Conservation (phyloP, 2,888 invertebrate species). For the Cenopis cana region DNA sequence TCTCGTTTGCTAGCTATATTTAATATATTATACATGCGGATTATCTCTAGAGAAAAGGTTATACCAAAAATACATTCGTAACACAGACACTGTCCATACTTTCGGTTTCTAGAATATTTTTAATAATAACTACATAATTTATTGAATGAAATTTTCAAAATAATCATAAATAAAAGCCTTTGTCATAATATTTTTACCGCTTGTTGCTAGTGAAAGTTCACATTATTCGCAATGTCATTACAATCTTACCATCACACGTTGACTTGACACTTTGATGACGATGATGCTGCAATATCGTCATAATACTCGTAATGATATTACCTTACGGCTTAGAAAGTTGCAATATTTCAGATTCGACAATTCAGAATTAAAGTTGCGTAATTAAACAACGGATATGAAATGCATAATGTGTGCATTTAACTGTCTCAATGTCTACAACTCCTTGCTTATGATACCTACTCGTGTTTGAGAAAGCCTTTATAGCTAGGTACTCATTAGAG, state of each 20-base stretch:
- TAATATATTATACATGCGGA: not conserved
- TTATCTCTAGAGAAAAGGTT: not conserved
- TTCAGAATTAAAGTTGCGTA: constrained; percentile 25
- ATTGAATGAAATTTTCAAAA: not conserved
- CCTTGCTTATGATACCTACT: not conserved
- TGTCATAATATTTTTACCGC: constrained; percentile 8
- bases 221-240: constrained; percentile 22
- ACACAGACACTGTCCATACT: no score
- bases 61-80: not conserved
- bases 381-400: constrained; percentile 33
- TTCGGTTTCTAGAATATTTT: no score
- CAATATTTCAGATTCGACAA: constrained; percentile 27
- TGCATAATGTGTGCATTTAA: constrained; percentile 26
- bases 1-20: not conserved
- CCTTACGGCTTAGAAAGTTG: constrained; percentile 38
- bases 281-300: constrained; percentile 30
- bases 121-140: not conserved
- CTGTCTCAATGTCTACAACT: not conserved
- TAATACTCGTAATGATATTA: constrained; percentile 28
- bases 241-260: not conserved
- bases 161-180: not conserved
- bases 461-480: constrained; percentile 18
- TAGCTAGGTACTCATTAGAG: no score
- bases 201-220: constrained; percentile 25
- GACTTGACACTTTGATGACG: constrained; percentile 20